These are phyloP conservation scores for Chloroclystis v-ata DNA, from an alignment of 2,888 invertebrate species.

Conservation along the genomic window DNA sequence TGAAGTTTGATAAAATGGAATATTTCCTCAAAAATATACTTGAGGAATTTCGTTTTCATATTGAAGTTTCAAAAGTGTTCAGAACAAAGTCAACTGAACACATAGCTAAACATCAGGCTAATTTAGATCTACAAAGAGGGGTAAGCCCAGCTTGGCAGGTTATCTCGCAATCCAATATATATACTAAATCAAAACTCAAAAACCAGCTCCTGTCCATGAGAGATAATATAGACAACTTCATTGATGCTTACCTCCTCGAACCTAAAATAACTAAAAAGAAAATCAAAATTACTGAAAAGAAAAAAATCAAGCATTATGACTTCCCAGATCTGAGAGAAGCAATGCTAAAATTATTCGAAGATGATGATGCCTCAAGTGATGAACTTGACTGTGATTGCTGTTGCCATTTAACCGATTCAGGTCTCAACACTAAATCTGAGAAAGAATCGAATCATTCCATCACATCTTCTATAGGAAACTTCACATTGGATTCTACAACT, in stretches of 20 bases:
- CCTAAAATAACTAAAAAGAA: constrained; percentile 29
- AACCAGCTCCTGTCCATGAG: constrained; percentile 55
- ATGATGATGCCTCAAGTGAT: constrained; percentile 23
- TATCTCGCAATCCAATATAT: constrained; percentile 44
- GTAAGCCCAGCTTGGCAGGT: constrained; percentile 60
- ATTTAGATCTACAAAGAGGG: constrained; percentile 34
- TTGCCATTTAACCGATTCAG: constrained; percentile 43
- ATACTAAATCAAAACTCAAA: constrained; percentile 50
- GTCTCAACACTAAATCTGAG: constrained; percentile 46
- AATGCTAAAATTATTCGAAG: constrained; percentile 52
- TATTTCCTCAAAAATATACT: constrained; percentile 52
- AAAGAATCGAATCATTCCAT: constrained; percentile 49
- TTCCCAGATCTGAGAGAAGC: constrained; percentile 65
- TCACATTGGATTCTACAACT: constrained; percentile 57
- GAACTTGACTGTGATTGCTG: constrained; percentile 40
- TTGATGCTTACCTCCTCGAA: constrained; percentile 40
- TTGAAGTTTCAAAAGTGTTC: constrained; percentile 66
- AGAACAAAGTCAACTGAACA: constrained; percentile 41
- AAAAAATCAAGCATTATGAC: constrained; percentile 59
- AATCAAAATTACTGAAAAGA: constrained; percentile 47
- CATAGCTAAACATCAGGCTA: too few species aligned
- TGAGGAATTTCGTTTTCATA: constrained; percentile 62
- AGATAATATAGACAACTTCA: constrained; percentile 51
- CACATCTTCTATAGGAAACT: constrained; percentile 68
- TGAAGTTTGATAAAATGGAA: constrained; percentile 58